phyloP scores from a whole-genome alignment of 1,140 invertebrate species.

The Episyrphus balteatus region DNA sequence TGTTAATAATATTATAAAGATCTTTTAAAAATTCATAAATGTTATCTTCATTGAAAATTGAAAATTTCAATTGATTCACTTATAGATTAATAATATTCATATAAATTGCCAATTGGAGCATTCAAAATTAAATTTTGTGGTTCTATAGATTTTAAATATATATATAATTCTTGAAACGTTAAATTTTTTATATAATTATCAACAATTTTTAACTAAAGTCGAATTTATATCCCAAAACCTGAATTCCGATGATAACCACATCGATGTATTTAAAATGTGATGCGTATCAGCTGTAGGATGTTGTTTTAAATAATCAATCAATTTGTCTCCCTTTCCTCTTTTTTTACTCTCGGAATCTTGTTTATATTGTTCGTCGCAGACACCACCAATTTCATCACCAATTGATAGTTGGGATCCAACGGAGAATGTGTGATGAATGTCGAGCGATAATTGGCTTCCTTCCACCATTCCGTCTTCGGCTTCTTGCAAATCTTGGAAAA shows the following conservation, averaged over 20 bases:
- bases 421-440: too few relatives aligned
- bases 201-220: too few relatives aligned
- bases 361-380: neutral
- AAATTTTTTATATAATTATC: too few relatives aligned
- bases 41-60: neutral
- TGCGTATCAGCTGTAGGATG: neutral
- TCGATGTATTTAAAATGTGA: neutral
- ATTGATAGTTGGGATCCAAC: constrained; percentile 2
- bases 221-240: too few relatives aligned
- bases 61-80: neutral
- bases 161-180: neutral
- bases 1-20: neutral
- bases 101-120: too few relatives aligned
- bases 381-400: constrained; percentile 3
- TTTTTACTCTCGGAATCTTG: too few relatives aligned
- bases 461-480: too few relatives aligned
- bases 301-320: constrained; percentile 1
- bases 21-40: neutral
- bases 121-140: neutral
- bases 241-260: too few relatives aligned
- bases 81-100: neutral
- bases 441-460: neutral
- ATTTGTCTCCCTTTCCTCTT: constrained; percentile 2
- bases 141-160: neutral
- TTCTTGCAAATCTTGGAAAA: too few relatives aligned